Base-by-base conservation (phyloP, 2,113 vertebrate genomes). In the Salvator merianae region DNA sequence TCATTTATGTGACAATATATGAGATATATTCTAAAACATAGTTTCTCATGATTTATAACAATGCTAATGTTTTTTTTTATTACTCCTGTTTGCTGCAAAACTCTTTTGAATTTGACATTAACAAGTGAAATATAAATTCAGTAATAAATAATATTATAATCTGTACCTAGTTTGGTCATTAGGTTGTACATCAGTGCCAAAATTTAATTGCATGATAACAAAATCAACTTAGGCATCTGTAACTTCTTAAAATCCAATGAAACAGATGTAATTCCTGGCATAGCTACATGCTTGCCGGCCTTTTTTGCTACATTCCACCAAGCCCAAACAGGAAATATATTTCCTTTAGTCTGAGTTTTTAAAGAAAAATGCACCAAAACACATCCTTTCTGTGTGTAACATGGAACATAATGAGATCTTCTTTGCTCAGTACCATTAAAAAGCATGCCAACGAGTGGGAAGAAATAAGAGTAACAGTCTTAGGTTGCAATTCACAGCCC, bases 321-420 rank as follows among this genome's bases (percentile, higher is more conserved):
- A 88, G 68, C 79, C 82, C 82, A 74, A 91, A 78, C 75, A 84
- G 89, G 91, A 93, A 90, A 86, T 80, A 24, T 4, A 59, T 79
- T 92, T 88, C 69, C 81, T 87, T 81, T 81, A 76, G 73, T 73
- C 28, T 59, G 84, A 84, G 83, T 65, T 73, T 75, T 84, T 90
- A 77, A 13, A 77, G 75, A 77, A 77, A 77, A 77, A 32, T 59
- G 62, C 32, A 77, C 53, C 53, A 77, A 75, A 91, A 86, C 26
- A 79, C 47, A 87, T 20, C 9, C 38, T 77, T 76, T 88, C 65
- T 80, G 55, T 76, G 59, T 80, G 75, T 81, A 89, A 43, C 73
- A 73, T 5, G 43, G 65, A 82, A 83, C 63, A 88, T 53, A 89
- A 83, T 75, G 85, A 80, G 72, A 85, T 36, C 75, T 86, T 94